These are phyloP conservation scores for Monopis laevigella DNA, from an alignment of 2,888 invertebrate species.

Conservation along the genomic window DNA sequence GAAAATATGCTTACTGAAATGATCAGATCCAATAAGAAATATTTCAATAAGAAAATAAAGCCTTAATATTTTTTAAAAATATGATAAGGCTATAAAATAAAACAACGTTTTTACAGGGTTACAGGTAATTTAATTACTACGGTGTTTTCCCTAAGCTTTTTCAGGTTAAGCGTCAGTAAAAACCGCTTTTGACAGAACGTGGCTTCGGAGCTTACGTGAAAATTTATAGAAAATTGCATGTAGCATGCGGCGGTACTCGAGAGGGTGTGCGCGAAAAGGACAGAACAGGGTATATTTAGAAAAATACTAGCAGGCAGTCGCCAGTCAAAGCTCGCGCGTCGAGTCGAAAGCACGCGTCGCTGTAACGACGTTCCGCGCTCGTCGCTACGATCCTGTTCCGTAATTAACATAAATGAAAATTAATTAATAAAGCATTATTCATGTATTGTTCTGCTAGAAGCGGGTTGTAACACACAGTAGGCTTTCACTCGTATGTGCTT, in stretches of 20 bases:
- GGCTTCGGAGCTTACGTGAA: conserved; percentile 60
- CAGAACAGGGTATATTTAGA: conserved; percentile 59
- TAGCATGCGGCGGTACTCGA: conserved; percentile 48
- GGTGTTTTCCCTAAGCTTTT: conserved; percentile 34
- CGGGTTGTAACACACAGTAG: conserved; percentile 35
- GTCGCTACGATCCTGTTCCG: conserved; percentile 37
- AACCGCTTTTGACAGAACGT: conserved; percentile 59
- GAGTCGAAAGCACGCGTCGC: conserved; percentile 37
- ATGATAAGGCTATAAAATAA: conserved; percentile 1
- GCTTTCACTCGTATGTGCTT: background rate
- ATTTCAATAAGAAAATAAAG: too few species aligned
- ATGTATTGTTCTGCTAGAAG: conserved; percentile 43
- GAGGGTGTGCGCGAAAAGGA: conserved; percentile 49
- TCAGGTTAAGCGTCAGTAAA: conserved; percentile 39
- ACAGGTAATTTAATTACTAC: conserved; percentile 47
- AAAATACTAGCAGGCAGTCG: conserved; percentile 34
- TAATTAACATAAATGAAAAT: conserved; percentile 46
- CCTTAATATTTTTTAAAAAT: too few species aligned
- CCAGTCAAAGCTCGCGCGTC: conserved; percentile 49
- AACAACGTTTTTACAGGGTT: background rate
- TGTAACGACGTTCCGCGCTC: conserved; percentile 35
- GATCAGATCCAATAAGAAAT: too few species aligned
- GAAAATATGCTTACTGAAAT: too few species aligned
- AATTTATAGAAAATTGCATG: conserved; percentile 66
- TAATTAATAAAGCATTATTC: conserved; percentile 32